Evolutionary conservation across 1,140 invertebrate genomes (phyloP), one percentile per base, ranked within the genome.

Genomic region (Drosophila eugracilis): DNA sequence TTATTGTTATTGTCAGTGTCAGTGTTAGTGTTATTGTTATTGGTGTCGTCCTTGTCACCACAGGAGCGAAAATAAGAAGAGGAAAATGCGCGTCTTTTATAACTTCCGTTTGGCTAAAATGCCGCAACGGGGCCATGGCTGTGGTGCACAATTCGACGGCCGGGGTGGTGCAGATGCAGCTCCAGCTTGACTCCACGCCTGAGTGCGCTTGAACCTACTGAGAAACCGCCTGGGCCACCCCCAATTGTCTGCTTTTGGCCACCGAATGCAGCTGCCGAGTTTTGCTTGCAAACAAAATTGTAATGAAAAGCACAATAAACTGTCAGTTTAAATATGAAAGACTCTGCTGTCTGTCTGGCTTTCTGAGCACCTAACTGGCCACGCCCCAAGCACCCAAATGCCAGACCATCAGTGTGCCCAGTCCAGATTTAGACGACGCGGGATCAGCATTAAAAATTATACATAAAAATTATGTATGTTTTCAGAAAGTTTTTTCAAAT

Each of bases 301-400:
- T 86, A 86, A 86, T 86, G 81, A 86, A 88, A 86, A 86, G 81
- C 77, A 75, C 81, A 86, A 86, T 86, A 86, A 86, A 81, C 77
- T 86, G 81, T 86, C 81, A 88, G 81, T 88, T 86, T 81, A 86
- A 86, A 86, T 86, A 86, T 81, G 83, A 86, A 85, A 80, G 77
- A 77, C 55, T 52, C 50, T 30, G 14, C 39, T 48, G 34, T 7
- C 50, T 39, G 26, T 36, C 37, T 37, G 36, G 22, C 21, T 63
- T 12, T 22, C 44, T 7, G 6, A 44, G 26, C 26, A 62, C 21
- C 59, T 37, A 24, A 24, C 42, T 26, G 22, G 42, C 6, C n/a
- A 45, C 42, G 41, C 6, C 22, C 42, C 14, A 28, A 47, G 1
- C 7, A 9, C 14, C 14, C 24, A 12, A 9, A 28, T 9, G 24